Base-by-base conservation (phyloP, 2,113 vertebrate genomes). In the Tichodroma muraria region DNA sequence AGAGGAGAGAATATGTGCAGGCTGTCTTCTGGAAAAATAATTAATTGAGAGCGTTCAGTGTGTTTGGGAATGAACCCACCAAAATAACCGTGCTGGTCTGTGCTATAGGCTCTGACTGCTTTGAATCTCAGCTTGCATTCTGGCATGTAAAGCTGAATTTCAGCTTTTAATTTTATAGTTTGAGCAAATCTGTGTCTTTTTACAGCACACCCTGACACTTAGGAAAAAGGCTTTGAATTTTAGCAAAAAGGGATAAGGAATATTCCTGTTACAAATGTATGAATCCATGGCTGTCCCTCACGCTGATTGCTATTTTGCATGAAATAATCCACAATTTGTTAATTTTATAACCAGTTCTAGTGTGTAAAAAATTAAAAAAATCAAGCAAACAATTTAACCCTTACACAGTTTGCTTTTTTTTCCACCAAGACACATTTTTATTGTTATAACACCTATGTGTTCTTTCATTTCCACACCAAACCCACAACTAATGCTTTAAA, bases 201-300 rank as follows among this genome's bases (percentile, higher is more conserved):
- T 91, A 70, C 76, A 65, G 73, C 70, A 65, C 38, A 50, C 23
- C 52, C 63, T 96, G 95, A 95, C 87, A 94, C 88, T 96, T 91
- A 59, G 56, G 52, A 65, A 77, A 82, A 89, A 88, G 21, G 19
- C n/a, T 94, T 82, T 61, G 27, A 69, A 83, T 90, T 95, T 76
- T 61, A 94, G 87, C 63, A 89, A 95, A n/a, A 86, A 0, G 40
- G 73, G 40, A 91, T 88, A 64, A 80, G 75, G 23, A 89, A 7
- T 38, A 33, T 66, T 82, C 57, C 56, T 64, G 22, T 77, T 63
- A 63, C 31, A 71, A 60, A 91, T 68, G 49, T 61, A 28, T 33
- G 71, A 82, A 52, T 96, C 96, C 82, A 72, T 19, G 30, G 65
- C 47, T 68, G 80, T 50, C 49, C 61, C 7, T 64, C 56, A 12